Evolutionary conservation across 2,888 invertebrate species (phyloP).

Genomic region (Diplolepis rosae): DNA sequence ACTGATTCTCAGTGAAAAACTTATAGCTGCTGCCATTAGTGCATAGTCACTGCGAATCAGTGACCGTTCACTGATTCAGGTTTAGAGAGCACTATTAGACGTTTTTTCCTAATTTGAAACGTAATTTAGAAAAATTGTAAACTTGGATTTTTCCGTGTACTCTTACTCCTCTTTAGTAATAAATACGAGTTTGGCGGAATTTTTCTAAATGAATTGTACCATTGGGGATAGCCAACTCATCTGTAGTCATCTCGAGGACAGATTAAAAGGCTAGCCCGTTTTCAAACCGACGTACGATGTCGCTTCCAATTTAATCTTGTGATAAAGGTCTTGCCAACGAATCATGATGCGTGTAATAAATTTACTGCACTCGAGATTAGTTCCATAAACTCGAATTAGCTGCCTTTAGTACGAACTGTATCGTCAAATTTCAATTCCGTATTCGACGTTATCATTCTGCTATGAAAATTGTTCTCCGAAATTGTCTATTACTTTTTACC

Average conservation of each 20-base stretch:
- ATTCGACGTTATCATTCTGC: not conserved
- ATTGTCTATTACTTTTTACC: not conserved
- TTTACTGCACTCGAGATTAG: conserved; percentile 27
- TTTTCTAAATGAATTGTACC: conserved; percentile 21
- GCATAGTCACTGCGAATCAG: too few relatives aligned
- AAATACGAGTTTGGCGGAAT: not conserved
- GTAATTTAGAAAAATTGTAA: too few relatives aligned
- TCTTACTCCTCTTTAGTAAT: too few relatives aligned
- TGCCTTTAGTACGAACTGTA: not conserved
- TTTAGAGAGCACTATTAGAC: too few relatives aligned
- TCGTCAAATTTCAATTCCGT: not conserved
- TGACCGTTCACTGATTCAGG: too few relatives aligned
- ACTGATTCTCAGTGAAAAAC: too few relatives aligned
- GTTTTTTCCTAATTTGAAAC: too few relatives aligned
- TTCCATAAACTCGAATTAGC: conserved; percentile 1
- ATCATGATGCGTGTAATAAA: conserved; percentile 48
- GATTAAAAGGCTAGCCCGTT: conserved; percentile 16
- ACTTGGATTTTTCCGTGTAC: too few relatives aligned
- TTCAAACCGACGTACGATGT: conserved; percentile 35
- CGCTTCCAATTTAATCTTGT: conserved; percentile 48
- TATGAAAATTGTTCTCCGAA: not conserved
- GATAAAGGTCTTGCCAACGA: conserved; percentile 45
- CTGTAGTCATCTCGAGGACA: not conserved
- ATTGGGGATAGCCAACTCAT: not conserved
- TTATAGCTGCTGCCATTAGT: too few relatives aligned